Evolutionary conservation across 2,113 vertebrate species (phyloP).

Genomic region (Rhynchomys soricoides): DNA sequence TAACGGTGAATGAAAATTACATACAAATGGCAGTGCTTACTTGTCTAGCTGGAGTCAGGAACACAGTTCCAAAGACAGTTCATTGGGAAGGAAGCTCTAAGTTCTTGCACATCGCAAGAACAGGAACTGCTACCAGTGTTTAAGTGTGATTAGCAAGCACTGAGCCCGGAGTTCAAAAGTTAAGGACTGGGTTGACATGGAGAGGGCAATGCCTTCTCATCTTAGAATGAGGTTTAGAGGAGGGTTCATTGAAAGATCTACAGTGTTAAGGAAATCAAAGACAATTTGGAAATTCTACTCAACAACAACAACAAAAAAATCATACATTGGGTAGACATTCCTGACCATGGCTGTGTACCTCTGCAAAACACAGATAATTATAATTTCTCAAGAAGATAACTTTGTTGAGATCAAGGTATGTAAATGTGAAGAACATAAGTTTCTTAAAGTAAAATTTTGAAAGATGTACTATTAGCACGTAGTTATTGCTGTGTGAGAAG

Average conservation of each 20-base stretch:
- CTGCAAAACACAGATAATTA: background rate
- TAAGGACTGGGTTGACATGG: background rate
- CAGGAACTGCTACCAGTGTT: background rate
- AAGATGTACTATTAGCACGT: background rate
- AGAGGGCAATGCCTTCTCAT: background rate
- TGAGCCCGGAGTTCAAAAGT: background rate
- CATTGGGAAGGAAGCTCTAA: background rate
- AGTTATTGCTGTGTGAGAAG: background rate
- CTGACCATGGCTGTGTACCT: background rate
- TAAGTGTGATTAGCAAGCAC: background rate
- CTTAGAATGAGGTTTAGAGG: background rate
- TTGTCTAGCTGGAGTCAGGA: background rate
- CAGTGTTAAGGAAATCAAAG: background rate
- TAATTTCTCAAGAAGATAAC: background rate
- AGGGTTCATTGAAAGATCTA: background rate
- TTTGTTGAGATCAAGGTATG: background rate
- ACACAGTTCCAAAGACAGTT: background rate
- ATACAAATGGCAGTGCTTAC: background rate
- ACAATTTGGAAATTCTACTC: background rate
- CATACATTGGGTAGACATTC: background rate
- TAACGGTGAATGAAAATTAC: constrained; percentile 2
- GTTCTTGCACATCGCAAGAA: constrained; percentile 5
- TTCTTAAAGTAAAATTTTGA: background rate
- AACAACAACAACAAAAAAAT: background rate
- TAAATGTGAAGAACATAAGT: background rate